Evolutionary conservation across 2,797 vertebrate species (phyloP).

Genomic region (Linurgus olivaceus): DNA sequence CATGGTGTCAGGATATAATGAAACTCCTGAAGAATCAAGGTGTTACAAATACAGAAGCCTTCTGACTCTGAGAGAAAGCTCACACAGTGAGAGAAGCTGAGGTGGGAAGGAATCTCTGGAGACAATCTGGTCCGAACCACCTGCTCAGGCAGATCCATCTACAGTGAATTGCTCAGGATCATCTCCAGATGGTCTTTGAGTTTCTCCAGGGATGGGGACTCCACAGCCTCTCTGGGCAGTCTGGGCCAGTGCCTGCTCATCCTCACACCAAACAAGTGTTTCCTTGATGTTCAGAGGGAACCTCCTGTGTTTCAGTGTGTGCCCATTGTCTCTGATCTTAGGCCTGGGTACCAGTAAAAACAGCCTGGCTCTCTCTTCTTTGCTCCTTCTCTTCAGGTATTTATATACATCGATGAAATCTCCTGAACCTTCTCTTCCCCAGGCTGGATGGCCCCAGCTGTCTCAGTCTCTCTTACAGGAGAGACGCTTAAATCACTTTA

Average conservation of each 20-base stretch:
- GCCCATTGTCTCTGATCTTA: background rate
- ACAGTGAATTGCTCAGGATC: background rate
- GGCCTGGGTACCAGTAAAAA: background rate
- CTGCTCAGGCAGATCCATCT: background rate
- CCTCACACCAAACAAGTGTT: background rate
- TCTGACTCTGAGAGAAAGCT: background rate
- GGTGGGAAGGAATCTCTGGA: background rate
- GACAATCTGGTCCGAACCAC: background rate
- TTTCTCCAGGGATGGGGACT: background rate
- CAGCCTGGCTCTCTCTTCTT: background rate
- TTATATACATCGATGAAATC: background rate
- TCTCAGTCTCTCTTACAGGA: background rate
- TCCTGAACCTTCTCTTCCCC: background rate
- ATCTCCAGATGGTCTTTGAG: fast-evolving
- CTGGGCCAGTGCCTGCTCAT: fast-evolving
- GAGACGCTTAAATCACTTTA: background rate
- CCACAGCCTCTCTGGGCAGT: background rate
- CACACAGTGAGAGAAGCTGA: background rate
- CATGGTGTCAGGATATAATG: background rate
- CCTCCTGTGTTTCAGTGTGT: background rate
- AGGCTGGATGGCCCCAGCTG: background rate
- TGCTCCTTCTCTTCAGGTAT: background rate
- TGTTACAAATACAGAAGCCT: background rate
- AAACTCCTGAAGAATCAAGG: background rate
- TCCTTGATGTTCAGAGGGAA: background rate